Evolutionary conservation across 2,113 vertebrate genomes (phyloP).

Genomic region (Podiceps cristatus): DNA sequence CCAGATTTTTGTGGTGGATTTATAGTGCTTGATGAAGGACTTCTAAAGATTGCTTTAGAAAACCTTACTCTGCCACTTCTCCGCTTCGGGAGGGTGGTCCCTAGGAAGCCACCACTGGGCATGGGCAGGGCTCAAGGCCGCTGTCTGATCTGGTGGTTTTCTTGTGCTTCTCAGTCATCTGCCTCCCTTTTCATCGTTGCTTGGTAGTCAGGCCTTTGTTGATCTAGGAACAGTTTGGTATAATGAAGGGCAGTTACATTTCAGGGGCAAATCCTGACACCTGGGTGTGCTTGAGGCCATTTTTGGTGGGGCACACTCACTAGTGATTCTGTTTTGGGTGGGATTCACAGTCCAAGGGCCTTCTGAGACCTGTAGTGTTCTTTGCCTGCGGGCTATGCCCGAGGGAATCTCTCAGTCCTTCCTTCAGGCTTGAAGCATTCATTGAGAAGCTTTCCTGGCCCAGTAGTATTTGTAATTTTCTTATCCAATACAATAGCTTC

Average conservation of each 20-base stretch:
- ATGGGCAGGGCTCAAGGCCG: neutral
- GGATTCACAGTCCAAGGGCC: neutral
- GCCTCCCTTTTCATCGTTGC: neutral
- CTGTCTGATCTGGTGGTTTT: accelerated
- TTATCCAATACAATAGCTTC: neutral
- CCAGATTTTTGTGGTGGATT: neutral
- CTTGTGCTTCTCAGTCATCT: neutral
- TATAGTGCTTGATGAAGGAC: neutral
- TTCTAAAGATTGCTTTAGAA: neutral
- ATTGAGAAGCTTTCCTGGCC: neutral
- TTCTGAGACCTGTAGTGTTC: neutral
- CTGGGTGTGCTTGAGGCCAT: neutral
- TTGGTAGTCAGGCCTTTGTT: neutral
- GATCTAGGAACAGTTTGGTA: neutral
- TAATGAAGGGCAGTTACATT: neutral
- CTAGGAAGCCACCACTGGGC: neutral
- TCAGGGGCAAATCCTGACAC: neutral
- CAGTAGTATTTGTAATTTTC: neutral
- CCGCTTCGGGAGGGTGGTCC: accelerated
- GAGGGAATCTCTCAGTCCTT: neutral
- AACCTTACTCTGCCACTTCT: neutral
- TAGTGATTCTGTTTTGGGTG: neutral
- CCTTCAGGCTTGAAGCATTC: neutral
- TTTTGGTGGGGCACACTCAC: neutral
- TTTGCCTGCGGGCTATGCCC: neutral